A percentile compares a stretch with the other conserved stretches of the same genome.
Evolutionary conservation across 2,113 vertebrate species (phyloP).

Genomic region (Varanus komodoensis): DNA sequence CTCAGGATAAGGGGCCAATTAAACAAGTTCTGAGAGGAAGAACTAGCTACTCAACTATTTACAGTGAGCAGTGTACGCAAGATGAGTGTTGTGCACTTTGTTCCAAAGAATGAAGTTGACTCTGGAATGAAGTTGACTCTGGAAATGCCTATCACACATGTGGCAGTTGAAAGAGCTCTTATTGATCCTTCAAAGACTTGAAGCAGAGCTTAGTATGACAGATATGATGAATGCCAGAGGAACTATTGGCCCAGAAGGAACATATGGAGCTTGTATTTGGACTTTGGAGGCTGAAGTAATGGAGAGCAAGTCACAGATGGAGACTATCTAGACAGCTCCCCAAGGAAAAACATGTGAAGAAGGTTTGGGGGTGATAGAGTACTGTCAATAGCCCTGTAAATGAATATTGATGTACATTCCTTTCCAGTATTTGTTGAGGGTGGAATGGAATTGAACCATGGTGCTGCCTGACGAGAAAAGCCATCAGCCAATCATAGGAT

Average conservation of each 20-base stretch:
- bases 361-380: background rate
- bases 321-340: constrained; percentile 3
- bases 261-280: background rate
- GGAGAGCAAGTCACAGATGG: constrained; percentile 27
- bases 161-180: constrained; percentile 16
- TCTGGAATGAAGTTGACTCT: constrained; percentile 7
- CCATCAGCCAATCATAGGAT: constrained; percentile 32
- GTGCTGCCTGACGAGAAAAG: constrained; percentile 29
- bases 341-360: constrained; percentile 13
- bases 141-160: constrained; percentile 28
- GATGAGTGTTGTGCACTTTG: background rate
- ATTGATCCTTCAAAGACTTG: background rate
- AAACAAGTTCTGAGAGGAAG: background rate
- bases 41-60: background rate
- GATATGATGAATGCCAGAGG: constrained; percentile 29
- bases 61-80: background rate
- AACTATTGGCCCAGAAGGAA: constrained; percentile 19
- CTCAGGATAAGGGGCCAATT: background rate
- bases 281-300: constrained; percentile 18
- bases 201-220: constrained; percentile 30
- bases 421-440: constrained; percentile 41
- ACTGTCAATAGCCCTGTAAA: background rate
- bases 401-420: constrained; percentile 32
- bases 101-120: constrained; percentile 6
- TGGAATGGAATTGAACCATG: constrained; percentile 33